Conservation (phyloP, 2,797 vertebrate genomes). For the Selene dorsalis region DNA sequence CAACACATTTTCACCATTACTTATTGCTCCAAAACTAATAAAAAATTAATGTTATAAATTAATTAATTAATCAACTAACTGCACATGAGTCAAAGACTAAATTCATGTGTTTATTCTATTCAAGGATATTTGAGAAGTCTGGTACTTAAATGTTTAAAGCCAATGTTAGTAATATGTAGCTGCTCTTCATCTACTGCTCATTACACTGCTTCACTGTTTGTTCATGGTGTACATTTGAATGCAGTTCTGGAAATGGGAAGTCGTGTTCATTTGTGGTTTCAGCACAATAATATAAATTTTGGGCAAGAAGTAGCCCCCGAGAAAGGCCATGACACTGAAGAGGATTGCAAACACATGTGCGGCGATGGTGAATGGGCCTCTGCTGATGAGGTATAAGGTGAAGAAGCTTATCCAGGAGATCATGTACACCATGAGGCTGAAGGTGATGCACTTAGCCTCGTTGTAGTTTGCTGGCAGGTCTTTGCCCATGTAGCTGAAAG, state of each 20-base stretch:
- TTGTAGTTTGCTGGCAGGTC: constrained; percentile 91
- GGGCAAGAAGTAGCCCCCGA: constrained; percentile 87
- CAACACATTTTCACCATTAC: not conserved
- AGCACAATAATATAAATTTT: constrained; percentile 88
- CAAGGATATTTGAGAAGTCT: not conserved
- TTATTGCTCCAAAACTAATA: not conserved
- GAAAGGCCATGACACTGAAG: constrained; percentile 84
- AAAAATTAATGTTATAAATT: too few relatives aligned
- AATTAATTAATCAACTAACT: not conserved
- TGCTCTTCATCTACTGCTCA: not conserved
- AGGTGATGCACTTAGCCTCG: constrained; percentile 88
- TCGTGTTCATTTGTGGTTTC: constrained; percentile 85
- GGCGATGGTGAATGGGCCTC: constrained; percentile 80
- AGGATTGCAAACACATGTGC: constrained; percentile 81
- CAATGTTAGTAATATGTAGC: not conserved
- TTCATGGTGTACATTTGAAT: constrained; percentile 91
- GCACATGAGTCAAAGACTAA: not conserved
- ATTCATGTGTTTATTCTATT: not conserved
- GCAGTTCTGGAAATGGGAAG: constrained; percentile 87
- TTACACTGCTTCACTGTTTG: constrained; percentile 72
- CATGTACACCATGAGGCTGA: constrained; percentile 88
- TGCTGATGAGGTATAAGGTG: constrained; percentile 84
- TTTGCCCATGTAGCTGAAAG: constrained; percentile 89
- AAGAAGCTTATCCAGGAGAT: constrained; percentile 87
- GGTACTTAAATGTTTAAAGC: not conserved